Evolutionary conservation across 2,797 vertebrate genomes (phyloP).

Genomic region (Tachyglossus aculeatus): DNA sequence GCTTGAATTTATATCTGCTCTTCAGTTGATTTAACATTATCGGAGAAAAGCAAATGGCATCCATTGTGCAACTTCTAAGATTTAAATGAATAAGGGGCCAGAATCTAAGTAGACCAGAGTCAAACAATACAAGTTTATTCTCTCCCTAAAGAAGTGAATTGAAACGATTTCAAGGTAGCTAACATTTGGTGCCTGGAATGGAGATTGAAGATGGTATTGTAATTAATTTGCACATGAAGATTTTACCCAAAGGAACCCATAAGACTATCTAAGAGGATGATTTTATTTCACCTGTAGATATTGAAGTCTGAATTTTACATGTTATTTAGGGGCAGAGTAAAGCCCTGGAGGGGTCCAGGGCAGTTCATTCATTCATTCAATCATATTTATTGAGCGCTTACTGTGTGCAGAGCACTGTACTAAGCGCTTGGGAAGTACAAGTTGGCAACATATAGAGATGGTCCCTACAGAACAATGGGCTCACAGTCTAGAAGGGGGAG

Average conservation of each 20-base stretch:
- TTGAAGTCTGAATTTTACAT: background rate
- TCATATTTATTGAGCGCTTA: too few relatives aligned
- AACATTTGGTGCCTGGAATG: background rate
- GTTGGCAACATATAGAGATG: too few relatives aligned
- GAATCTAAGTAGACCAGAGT: constrained; percentile 5
- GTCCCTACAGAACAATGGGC: too few relatives aligned
- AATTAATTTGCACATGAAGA: too few relatives aligned
- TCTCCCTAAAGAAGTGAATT: constrained; percentile 29
- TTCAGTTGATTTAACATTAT: constrained; percentile 53
- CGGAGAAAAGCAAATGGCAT: constrained; percentile 40
- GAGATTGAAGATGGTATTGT: background rate
- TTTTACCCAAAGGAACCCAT: too few relatives aligned
- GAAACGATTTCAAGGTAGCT: constrained; percentile 23
- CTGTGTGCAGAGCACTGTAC: too few relatives aligned
- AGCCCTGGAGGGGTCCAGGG: too few relatives aligned
- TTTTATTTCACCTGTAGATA: constrained; percentile 16
- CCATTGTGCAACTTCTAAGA: constrained; percentile 46
- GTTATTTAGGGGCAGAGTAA: too few relatives aligned
- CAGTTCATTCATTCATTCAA: too few relatives aligned
- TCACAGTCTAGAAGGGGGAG: too few relatives aligned
- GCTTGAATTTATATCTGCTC: constrained; percentile 44
- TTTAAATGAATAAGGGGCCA: constrained; percentile 38
- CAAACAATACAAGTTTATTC: constrained; percentile 11
- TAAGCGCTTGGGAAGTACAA: too few relatives aligned
- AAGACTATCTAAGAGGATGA: constrained; percentile 16